A percentile compares a stretch with the other conserved stretches of the same genome.
Evolutionary conservation across 2,113 vertebrate genomes (phyloP).

Genomic region (Cairina moschata): DNA sequence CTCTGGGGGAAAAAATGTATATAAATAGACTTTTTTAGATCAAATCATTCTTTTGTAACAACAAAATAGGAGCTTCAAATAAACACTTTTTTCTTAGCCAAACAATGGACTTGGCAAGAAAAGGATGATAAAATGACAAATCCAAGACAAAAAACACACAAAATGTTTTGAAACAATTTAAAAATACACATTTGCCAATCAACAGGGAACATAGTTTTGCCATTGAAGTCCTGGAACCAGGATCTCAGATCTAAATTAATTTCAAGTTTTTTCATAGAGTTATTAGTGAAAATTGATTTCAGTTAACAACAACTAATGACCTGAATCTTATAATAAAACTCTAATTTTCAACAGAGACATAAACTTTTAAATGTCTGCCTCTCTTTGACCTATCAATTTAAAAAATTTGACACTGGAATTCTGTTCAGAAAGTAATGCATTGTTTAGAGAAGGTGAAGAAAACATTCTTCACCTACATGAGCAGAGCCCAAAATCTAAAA

Average conservation of each 20-base stretch:
- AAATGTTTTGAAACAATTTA: background rate
- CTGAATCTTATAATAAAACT: background rate
- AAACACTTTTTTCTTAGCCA: background rate
- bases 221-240: background rate
- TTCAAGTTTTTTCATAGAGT: background rate
- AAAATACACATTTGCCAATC: background rate
- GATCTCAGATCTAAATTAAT: background rate
- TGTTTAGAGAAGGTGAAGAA: background rate
- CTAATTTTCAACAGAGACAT: background rate
- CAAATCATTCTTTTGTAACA: background rate
- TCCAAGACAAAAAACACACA: background rate
- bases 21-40: background rate
- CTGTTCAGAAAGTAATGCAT: background rate
- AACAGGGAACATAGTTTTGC: background rate
- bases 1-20: background rate
- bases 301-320: background rate
- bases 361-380: background rate
- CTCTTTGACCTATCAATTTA: background rate
- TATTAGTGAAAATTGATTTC: background rate
- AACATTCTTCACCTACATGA: background rate
- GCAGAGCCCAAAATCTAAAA: background rate
- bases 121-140: constrained; percentile 19
- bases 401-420: background rate
- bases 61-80: background rate
- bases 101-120: constrained; percentile 7